phyloP scores from a whole-genome alignment of 2,888 invertebrate genomes.

The Gymnocheta viridis region DNA sequence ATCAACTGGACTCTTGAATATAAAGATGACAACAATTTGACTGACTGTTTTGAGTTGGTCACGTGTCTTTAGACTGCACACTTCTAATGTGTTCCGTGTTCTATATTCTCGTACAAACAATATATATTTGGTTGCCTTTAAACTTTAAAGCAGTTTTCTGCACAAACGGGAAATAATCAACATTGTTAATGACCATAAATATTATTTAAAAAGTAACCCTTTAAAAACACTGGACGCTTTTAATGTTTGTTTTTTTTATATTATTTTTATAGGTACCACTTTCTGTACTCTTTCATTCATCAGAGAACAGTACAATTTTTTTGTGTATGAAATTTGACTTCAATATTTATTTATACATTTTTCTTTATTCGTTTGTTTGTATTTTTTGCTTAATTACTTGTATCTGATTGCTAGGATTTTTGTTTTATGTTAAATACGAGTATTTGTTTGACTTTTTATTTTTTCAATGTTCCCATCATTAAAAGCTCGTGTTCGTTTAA shows the following conservation, averaged over 20 bases:
- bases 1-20: slow-evolving; percentile 57
- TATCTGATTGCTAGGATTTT: slow-evolving; percentile 73
- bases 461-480: slow-evolving; percentile 76
- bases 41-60: slow-evolving; percentile 69
- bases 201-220: slow-evolving; percentile 57
- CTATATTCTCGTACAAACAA: not conserved
- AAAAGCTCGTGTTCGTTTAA: slow-evolving; percentile 71
- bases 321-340: slow-evolving; percentile 62
- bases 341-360: slow-evolving; percentile 44
- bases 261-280: slow-evolving; percentile 52
- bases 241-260: slow-evolving; percentile 15
- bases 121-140: slow-evolving; percentile 25
- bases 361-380: slow-evolving; percentile 33
- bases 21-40: slow-evolving; percentile 69
- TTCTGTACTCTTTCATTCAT: not conserved
- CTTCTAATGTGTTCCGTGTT: slow-evolving; percentile 33
- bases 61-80: slow-evolving; percentile 64
- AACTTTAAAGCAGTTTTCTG: slow-evolving; percentile 47
- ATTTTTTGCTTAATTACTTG: slow-evolving; percentile 78
- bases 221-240: slow-evolving; percentile 30
- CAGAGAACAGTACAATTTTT: not conserved
- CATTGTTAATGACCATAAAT: slow-evolving; percentile 69
- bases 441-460: slow-evolving; percentile 67
- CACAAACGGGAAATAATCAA: slow-evolving; percentile 60
- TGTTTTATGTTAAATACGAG: slow-evolving; percentile 52